phyloP scores from a whole-genome alignment of 2,113 vertebrate genomes.

The Puntigrus tetrazona region DNA sequence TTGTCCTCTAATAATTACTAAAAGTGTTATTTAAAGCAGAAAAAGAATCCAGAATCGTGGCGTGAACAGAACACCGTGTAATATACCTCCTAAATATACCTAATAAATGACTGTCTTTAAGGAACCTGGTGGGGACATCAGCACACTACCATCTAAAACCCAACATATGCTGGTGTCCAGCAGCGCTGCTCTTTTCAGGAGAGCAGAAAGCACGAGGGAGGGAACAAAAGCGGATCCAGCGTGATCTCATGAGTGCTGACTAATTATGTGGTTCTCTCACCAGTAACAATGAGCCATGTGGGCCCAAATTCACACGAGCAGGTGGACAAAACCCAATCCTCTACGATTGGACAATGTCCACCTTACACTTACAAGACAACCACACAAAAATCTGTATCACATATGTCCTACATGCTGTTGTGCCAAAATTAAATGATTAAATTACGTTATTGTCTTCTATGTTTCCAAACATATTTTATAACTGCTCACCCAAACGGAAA shows the following conservation, averaged over 20 bases:
- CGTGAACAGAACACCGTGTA: not conserved
- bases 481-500: not conserved
- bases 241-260: slow-evolving; percentile 9
- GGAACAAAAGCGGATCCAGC: not conserved
- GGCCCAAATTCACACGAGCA: not conserved
- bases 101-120: not conserved
- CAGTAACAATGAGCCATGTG: not conserved
- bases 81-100: not conserved
- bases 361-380: not conserved
- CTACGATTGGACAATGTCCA: not conserved
- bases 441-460: not conserved
- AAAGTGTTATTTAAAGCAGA: not conserved
- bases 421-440: not conserved
- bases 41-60: not conserved
- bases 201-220: not conserved
- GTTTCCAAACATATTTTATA: not conserved
- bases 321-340: not conserved
- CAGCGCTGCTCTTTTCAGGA: not conserved
- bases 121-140: not conserved
- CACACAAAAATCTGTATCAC: not conserved
- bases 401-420: not conserved
- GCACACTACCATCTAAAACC: not conserved
- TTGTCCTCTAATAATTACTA: not conserved
- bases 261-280: slow-evolving; percentile 16
- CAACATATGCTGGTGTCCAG: slow-evolving; percentile 13